Evolutionary conservation across 23 tunicate species (phyloP), one percentile per base, ranked within the genome.

Genomic region (Ciona savignyi): DNA sequence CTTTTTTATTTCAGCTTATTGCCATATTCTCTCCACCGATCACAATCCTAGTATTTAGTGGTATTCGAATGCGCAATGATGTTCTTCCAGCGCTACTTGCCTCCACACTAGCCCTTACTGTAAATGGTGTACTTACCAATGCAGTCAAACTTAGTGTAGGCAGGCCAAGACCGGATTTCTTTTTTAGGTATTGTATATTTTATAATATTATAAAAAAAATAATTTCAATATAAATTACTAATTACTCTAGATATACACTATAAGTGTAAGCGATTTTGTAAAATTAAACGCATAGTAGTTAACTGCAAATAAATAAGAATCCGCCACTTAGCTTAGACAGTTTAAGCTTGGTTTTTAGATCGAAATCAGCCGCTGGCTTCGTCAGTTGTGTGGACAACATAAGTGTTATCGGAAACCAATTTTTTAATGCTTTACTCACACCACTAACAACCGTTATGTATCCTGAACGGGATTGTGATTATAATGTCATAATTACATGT

Each of bases 91-190:
- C 86, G 25, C 2, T 86, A 30, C 74, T 85, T 0, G 77, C 70
- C 31, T 65, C 77, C n/a, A 63, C 89, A 35, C 78, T 82, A 24
- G 81, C 72, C 20, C 31, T 94, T 0, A 25, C 51, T 1, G 74
- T 94, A 22, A 94, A 94, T 60, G 99, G 95, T 0, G 24, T 78
- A 3, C 27, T 88, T 15, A 88, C 95, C 2, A 94, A 94, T 79
- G 63, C 91, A 2, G 83, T 94, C 70, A 94, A 94, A 34, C 35
- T 81, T 0, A 27, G 63, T 33, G 95, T 88, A 3, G 99, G 99
- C 21, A 68, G 99, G 30, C 99, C 99, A 4, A 75, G 99, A 63
- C 99, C 99, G 2, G 99, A 94, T 68, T 94, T 94, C 42, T 94
- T 77, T 48, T 83, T 49, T 64, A 78, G 95, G 79, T 83, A n/a